Evolutionary conservation across 2,888 invertebrate genomes (phyloP).

Genomic region (Junonia oenone): DNA sequence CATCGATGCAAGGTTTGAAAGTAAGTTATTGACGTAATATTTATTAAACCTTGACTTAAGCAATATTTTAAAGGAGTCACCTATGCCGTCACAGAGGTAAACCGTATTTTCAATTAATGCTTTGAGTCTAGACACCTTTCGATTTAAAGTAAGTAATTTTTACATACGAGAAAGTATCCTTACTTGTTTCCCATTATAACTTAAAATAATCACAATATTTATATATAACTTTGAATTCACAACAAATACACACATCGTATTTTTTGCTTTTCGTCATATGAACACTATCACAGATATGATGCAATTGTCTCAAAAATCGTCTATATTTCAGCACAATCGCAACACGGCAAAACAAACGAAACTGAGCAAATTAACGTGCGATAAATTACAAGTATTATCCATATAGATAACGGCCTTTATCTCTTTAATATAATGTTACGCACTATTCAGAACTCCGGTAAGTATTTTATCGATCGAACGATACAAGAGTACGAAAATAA

Average conservation of each 20-base stretch:
- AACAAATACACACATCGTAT: not conserved
- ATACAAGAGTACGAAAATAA: not conserved
- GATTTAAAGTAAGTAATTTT: too few relatives aligned
- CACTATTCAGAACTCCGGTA: slow-evolving; percentile 3
- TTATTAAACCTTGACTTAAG: too few relatives aligned
- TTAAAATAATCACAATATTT: not conserved
- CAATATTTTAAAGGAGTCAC: too few relatives aligned
- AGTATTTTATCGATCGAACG: slow-evolving; percentile 1
- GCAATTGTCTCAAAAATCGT: not conserved
- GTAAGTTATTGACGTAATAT: not conserved
- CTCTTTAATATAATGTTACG: slow-evolving; percentile 17
- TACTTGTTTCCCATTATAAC: not conserved
- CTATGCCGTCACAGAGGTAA: too few relatives aligned
- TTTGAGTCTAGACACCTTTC: too few relatives aligned
- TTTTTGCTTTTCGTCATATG: too few relatives aligned
- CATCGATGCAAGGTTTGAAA: too few relatives aligned
- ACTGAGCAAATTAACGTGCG: slow-evolving; percentile 16
- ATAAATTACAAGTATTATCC: slow-evolving; percentile 14
- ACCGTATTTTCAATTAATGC: too few relatives aligned
- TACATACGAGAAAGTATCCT: not conserved
- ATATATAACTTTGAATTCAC: not conserved
- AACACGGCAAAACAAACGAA: slow-evolving; percentile 2
- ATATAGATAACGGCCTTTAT: slow-evolving; percentile 15
- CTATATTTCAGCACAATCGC: not conserved
- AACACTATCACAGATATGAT: not conserved